phyloP scores from a whole-genome alignment of 2,888 invertebrate species.

The Trachelus iudaicus region DNA sequence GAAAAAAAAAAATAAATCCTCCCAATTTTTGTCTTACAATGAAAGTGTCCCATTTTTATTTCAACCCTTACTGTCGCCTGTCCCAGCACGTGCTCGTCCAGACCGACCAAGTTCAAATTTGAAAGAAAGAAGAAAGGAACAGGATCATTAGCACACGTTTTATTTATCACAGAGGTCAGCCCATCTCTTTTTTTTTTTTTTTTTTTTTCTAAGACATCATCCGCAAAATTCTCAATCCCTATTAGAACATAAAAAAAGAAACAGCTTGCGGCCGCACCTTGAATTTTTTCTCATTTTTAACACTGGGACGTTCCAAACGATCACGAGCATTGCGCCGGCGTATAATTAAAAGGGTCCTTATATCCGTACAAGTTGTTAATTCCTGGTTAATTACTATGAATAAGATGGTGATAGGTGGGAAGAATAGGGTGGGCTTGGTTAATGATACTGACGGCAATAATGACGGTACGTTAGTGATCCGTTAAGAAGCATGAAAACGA shows the following conservation, averaged over 20 bases:
- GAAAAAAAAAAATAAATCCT: neutral
- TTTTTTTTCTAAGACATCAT: neutral
- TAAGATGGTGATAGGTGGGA: neutral
- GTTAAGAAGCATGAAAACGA: neutral
- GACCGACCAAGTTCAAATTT: slow-evolving; percentile 15
- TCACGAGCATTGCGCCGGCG: neutral
- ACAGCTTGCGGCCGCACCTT: neutral
- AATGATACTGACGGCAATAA: neutral
- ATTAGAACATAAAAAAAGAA: neutral
- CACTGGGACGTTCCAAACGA: neutral
- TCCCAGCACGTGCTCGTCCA: slow-evolving; percentile 20
- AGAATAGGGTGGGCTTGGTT: neutral
- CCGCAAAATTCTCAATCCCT: neutral
- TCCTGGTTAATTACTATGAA: neutral
- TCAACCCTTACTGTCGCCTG: slow-evolving; percentile 15
- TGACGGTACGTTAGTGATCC: neutral
- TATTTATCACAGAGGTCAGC: neutral
- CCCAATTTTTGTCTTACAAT: neutral
- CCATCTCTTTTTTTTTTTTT: slow-evolving; percentile 10
- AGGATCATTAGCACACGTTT: slow-evolving; percentile 19
- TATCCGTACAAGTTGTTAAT: neutral
- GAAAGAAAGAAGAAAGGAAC: slow-evolving; percentile 10
- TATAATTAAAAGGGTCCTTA: neutral
- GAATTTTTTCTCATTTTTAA: neutral
- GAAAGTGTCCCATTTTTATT: slow-evolving; percentile 12